Evolutionary conservation across 2,797 vertebrate species (phyloP), one percentile per base, ranked within the genome.

Genomic region (Amblyopsis hoosieri): DNA sequence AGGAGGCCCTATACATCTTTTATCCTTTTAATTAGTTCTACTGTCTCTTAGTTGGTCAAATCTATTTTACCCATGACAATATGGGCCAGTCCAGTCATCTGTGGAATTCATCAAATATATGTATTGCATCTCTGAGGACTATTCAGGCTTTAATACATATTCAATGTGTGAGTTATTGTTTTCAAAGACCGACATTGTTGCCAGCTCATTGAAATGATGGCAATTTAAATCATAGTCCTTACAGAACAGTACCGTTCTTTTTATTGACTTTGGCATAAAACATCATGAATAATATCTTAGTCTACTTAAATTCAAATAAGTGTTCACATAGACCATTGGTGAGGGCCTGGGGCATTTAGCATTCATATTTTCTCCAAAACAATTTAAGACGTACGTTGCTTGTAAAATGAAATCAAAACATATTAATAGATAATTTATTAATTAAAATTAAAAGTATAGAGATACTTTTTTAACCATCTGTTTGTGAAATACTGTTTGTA

Each of bases 11-110:
- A 86, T 86, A 86, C 84, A 90, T 90, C 75, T 90, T 86, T 88
- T 81, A 86, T 87, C 82, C 63, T 69, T 90, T 90, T 90, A 85
- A 91, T 90, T 88, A 90, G 81, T 84, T 82, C 72, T 82, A 71
- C 85, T 87, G 84, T 86, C 79, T 88, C 67, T 59, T 71, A 74
- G 74, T 82, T 83, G 75, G 79, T 84, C 72, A 70, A 76, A 85
- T 90, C 76, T 82, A 84, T 89, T 89, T 86, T 67, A 65, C 72
- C 67, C 71, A 55, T 14, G 50, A 75, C 59, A 54, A 67, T 73
- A 72, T 46, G 51, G 67, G 68, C 77, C 50, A 46, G 82, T 84
- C 77, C 79, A 81, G 77, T 82, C 81, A 69, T 52, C 74, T 61
- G 62, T 46, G 57, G 66, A 71, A 78, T 79, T 79, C 75, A 85